phyloP scores from a whole-genome alignment of 2,888 invertebrate species.

The Melangyna quadrimaculata region DNA sequence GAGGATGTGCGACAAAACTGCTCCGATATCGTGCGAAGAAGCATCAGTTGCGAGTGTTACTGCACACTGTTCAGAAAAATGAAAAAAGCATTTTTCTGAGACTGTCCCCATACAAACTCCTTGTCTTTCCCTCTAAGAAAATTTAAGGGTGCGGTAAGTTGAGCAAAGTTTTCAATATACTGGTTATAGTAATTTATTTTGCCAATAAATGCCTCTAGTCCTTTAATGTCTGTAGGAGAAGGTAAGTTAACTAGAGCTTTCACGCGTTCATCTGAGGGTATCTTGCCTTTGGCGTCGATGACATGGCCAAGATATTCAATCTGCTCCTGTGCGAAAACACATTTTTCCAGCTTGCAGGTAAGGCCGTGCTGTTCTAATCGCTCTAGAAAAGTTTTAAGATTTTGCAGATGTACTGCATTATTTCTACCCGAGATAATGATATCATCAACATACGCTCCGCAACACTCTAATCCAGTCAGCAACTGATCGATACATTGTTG shows the following conservation, averaged over 20 bases:
- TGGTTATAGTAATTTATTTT: conserved; percentile 75
- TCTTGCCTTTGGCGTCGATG: conserved; percentile 66
- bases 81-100: conserved; percentile 71
- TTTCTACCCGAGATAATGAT: too few species aligned
- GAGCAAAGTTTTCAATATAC: conserved; percentile 54
- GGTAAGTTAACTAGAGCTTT: background rate
- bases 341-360: conserved; percentile 75
- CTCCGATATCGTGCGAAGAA: conserved; percentile 61
- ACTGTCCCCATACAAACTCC: conserved; percentile 72
- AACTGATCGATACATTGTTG: conserved; percentile 76
- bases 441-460: too few species aligned
- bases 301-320: conserved; percentile 74
- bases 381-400: conserved; percentile 71
- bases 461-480: conserved; percentile 74
- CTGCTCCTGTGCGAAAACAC: conserved; percentile 75
- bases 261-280: conserved; percentile 35
- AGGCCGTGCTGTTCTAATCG: conserved; percentile 71
- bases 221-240: background rate
- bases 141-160: conserved; percentile 73
- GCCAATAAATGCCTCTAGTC: conserved; percentile 73
- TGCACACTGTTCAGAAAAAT: too few species aligned
- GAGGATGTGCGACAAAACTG: conserved; percentile 75
- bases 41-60: too few species aligned
- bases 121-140: conserved; percentile 66
- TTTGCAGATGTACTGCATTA: too few species aligned